Evolutionary conservation across 2,797 vertebrate species (phyloP).

Genomic region (Falco rusticolus): DNA sequence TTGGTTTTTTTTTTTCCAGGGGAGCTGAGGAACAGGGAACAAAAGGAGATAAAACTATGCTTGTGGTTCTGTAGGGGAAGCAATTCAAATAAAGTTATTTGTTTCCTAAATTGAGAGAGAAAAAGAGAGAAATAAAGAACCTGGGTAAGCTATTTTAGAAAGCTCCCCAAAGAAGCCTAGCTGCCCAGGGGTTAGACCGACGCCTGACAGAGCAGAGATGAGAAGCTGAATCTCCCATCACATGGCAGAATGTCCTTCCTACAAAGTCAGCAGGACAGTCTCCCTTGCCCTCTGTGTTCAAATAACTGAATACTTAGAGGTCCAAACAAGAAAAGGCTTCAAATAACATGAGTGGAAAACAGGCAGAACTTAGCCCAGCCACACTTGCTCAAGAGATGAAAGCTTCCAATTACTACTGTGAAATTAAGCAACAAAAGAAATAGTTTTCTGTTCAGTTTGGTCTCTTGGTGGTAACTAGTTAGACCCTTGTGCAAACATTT

Average conservation of each 20-base stretch:
- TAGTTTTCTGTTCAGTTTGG: background rate
- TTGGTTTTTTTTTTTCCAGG: background rate
- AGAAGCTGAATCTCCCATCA: background rate
- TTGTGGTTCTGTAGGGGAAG: background rate
- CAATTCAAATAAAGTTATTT: background rate
- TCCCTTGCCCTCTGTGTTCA: background rate
- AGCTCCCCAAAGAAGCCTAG: accelerated
- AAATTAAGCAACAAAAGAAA: background rate
- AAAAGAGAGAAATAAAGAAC: background rate
- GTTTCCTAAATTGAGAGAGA: background rate
- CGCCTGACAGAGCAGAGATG: background rate
- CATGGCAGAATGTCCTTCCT: background rate
- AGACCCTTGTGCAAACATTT: background rate
- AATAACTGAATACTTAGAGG: background rate
- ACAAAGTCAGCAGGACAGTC: background rate
- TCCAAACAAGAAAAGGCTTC: background rate
- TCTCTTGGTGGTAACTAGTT: background rate
- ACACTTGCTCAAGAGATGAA: background rate
- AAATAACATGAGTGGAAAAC: background rate
- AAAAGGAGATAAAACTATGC: background rate
- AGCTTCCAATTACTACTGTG: background rate
- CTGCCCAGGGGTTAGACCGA: background rate
- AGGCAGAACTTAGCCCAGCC: background rate
- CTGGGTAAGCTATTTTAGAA: background rate
- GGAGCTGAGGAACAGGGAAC: background rate